Evolutionary conservation across 2,888 invertebrate species (phyloP).

Genomic region (Drosophila algonquin): DNA sequence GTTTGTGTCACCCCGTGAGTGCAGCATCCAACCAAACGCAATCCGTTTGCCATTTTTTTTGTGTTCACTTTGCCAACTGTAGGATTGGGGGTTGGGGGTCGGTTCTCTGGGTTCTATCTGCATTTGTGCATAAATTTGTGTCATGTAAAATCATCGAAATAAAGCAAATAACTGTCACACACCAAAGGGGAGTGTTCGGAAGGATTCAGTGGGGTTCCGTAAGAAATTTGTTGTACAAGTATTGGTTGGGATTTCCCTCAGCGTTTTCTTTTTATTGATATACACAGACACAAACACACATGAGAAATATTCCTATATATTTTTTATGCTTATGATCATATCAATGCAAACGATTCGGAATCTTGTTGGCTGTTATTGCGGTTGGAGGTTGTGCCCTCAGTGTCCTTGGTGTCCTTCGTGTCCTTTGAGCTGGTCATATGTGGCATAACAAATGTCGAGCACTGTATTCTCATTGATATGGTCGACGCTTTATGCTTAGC

Average conservation of each 20-base stretch:
- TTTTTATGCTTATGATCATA: conserved; percentile 69
- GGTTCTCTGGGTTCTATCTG: conserved; percentile 27
- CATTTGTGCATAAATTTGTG: conserved; percentile 64
- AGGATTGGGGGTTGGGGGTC: neutral
- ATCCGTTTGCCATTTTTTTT: conserved; percentile 24
- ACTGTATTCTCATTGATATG: neutral
- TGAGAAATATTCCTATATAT: conserved; percentile 17
- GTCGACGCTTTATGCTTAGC: conserved; percentile 37
- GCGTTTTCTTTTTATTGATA: conserved; percentile 46
- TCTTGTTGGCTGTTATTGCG: conserved; percentile 32
- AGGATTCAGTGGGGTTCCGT: neutral
- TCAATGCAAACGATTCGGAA: conserved; percentile 51
- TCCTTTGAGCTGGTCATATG: conserved; percentile 37
- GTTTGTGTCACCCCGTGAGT: conserved; percentile 27
- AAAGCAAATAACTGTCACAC: conserved; percentile 73
- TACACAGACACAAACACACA: conserved; percentile 39
- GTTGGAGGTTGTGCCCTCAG: conserved; percentile 3
- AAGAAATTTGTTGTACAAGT: conserved; percentile 18
- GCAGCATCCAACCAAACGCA: conserved; percentile 17
- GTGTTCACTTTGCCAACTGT: conserved; percentile 15
- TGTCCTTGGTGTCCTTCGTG: conserved; percentile 45
- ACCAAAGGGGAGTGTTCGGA: conserved; percentile 21
- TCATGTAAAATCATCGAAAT: conserved; percentile 75
- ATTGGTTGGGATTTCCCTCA: conserved; percentile 32
- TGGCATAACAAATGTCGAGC: conserved; percentile 40